These are phyloP conservation scores for Heterodera carotae DNA, from an alignment of 1,140 invertebrate genomes.

Conservation along the genomic window DNA sequence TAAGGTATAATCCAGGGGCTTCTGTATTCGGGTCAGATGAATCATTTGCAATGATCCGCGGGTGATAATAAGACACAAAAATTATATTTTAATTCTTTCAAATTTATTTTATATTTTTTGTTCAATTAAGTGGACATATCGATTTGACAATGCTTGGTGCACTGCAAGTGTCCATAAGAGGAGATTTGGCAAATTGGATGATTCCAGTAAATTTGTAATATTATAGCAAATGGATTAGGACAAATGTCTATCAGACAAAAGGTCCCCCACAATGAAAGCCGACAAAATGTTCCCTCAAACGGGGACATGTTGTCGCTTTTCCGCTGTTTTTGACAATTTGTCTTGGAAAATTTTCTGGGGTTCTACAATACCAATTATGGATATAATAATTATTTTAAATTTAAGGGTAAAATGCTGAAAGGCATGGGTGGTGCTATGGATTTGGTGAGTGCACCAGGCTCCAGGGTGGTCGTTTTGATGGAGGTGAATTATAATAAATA, in stretches of 20 bases:
- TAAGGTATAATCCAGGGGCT: constrained; percentile 71
- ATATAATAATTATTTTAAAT: neutral
- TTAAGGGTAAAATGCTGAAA: constrained; percentile 91
- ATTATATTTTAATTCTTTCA: neutral
- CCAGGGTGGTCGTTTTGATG: constrained; percentile 87
- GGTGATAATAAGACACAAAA: constrained; percentile 68
- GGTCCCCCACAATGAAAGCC: too few species aligned
- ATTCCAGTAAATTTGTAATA: constrained; percentile 74
- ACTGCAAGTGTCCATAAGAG: constrained; percentile 93
- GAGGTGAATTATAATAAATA: constrained; percentile 68
- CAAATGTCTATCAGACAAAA: too few species aligned
- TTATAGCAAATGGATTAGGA: neutral
- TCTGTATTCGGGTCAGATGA: constrained; percentile 92
- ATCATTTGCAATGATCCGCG: constrained; percentile 97
- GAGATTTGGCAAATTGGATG: constrained; percentile 99
- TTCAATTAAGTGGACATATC: constrained; percentile 84
- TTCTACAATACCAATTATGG: too few species aligned
- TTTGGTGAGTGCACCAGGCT: constrained; percentile 77
- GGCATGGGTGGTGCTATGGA: constrained; percentile 99
- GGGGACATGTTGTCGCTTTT: too few species aligned
- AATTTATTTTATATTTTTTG: too few species aligned
- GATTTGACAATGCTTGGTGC: constrained; percentile 93
- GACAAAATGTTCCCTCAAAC: too few species aligned
- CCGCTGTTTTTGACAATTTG: too few species aligned
- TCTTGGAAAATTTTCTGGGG: too few species aligned